Evolutionary conservation across 1,140 invertebrate genomes (phyloP).

Genomic region (Seison nebaliae): DNA sequence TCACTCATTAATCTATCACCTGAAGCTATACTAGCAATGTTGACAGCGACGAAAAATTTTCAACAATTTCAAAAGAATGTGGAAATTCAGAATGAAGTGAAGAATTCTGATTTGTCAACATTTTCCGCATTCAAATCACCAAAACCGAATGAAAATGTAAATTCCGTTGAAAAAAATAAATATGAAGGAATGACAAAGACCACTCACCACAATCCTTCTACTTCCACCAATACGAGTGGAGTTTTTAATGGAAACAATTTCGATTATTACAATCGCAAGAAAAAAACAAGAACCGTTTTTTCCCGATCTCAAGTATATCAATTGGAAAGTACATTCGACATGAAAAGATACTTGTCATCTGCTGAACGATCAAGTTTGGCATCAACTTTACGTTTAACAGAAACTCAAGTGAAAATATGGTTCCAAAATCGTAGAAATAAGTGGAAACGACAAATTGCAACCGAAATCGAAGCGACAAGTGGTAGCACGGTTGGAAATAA

Average conservation of each 20-base stretch:
- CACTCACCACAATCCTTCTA: no score
- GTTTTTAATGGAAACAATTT: neutral
- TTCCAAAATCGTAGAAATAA: constrained; percentile 13
- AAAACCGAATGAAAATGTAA: no score
- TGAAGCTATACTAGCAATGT: no score
- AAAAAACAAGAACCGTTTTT: constrained; percentile 91
- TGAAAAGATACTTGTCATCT: constrained; percentile 82
- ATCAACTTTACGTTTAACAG: constrained; percentile 65
- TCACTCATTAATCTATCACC: no score
- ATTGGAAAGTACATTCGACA: constrained; percentile 82
- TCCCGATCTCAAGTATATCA: constrained; percentile 69
- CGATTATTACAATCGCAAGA: constrained; percentile 39
- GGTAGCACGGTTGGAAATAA: no score
- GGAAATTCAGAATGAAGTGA: no score
- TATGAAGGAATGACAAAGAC: no score
- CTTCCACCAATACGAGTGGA: neutral
- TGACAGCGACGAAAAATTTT: no score
- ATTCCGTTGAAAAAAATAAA: no score
- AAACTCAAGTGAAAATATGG: constrained; percentile 37
- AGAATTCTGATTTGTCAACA: no score
- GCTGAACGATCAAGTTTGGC: constrained; percentile 75
- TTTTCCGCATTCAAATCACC: no score
- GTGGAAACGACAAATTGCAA: constrained; percentile 12
- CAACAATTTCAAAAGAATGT: no score
- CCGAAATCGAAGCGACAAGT: constrained; percentile 5